Evolutionary conservation across 2,113 vertebrate species (phyloP).

Genomic region (Hypomesus transpacificus): DNA sequence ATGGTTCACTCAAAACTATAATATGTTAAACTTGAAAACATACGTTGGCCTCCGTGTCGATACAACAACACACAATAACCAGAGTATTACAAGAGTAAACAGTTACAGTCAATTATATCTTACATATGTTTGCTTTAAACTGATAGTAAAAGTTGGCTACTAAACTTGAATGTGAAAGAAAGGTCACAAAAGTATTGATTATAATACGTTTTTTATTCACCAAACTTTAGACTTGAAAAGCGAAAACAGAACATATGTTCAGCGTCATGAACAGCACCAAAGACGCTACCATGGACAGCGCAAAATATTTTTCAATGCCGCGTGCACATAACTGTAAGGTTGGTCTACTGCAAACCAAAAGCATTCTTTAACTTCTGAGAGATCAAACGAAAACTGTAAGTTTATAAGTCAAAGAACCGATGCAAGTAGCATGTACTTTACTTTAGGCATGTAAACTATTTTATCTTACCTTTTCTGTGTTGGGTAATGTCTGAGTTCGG

Average conservation of each 20-base stretch:
- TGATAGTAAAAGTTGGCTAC: no score
- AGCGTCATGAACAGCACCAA: conserved; percentile 11
- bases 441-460: not conserved
- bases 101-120: no score
- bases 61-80: no score
- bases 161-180: no score
- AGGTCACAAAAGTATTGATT: not conserved
- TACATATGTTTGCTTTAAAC: no score
- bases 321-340: not conserved
- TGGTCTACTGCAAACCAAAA: not conserved
- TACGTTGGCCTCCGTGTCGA: not conserved
- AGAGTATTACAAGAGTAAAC: no score
- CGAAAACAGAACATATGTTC: not conserved
- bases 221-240: not conserved
- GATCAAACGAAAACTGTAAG: not conserved
- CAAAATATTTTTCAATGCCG: not conserved
- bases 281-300: not conserved
- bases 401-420: not conserved
- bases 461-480: conserved; percentile 38
- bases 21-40: conserved; percentile 13
- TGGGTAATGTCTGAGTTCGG: conserved; percentile 15
- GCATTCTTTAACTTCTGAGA: not conserved
- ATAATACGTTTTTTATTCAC: not conserved
- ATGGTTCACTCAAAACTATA: not conserved
- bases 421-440: not conserved